Conservation (phyloP, 2,797 vertebrate genomes). For the Eupleurogrammus muticus region DNA sequence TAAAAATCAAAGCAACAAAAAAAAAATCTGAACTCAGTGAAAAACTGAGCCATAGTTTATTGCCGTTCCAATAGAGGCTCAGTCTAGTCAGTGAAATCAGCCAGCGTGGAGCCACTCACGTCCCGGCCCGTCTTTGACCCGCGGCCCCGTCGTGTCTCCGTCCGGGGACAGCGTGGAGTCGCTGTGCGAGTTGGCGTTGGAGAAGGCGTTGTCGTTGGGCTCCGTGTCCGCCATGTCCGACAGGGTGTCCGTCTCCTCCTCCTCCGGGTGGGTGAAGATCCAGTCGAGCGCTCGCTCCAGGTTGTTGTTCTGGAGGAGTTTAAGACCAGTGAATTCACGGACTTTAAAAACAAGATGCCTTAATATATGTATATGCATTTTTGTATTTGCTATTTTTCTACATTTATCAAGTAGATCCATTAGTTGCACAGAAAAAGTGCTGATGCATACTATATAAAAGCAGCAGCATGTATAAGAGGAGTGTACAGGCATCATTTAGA, state of each 20-base stretch:
- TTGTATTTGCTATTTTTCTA: not conserved
- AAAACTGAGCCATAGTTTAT: not conserved
- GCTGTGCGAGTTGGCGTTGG: slow-evolving; percentile 86
- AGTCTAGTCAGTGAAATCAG: not conserved
- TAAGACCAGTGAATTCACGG: not conserved
- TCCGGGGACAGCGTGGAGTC: slow-evolving; percentile 90
- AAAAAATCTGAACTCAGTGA: not conserved
- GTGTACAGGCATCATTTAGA: not conserved
- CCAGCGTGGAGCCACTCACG: slow-evolving; percentile 85
- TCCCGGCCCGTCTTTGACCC: slow-evolving; percentile 94
- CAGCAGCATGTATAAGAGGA: not conserved
- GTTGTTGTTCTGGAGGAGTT: slow-evolving; percentile 90
- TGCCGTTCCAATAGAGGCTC: not conserved
- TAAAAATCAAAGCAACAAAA: slow-evolving; percentile 16
- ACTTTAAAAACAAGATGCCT: not conserved
- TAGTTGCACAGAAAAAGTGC: not conserved
- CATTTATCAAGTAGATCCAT: not conserved
- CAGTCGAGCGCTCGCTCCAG: slow-evolving; percentile 96
- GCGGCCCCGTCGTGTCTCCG: slow-evolving; percentile 87
- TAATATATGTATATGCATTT: not conserved
- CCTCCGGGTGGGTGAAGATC: slow-evolving; percentile 97
- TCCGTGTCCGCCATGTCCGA: slow-evolving; percentile 88
- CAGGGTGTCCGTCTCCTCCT: slow-evolving; percentile 87
- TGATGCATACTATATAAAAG: not conserved
- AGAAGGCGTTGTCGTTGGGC: slow-evolving; percentile 88